Evolutionary conservation across 2,797 vertebrate genomes (phyloP).

Genomic region (Petrocephalus schoutedeni): DNA sequence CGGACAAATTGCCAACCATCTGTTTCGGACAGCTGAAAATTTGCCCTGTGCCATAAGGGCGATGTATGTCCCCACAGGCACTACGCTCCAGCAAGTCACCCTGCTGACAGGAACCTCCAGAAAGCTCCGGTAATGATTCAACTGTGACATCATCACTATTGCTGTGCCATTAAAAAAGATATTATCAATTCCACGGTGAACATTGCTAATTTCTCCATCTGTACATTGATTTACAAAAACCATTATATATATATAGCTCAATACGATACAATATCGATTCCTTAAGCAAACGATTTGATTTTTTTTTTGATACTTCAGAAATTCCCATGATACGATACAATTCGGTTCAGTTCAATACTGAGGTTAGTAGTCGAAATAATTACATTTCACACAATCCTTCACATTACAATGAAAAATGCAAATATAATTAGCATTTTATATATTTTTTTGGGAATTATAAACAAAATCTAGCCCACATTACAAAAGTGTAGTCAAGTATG

Average conservation of each 20-base stretch:
- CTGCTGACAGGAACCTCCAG: slow-evolving; percentile 33
- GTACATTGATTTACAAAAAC: slow-evolving; percentile 23
- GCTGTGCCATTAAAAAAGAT: slow-evolving; percentile 26
- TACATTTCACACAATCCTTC: too few relatives aligned
- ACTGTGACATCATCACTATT: neutral
- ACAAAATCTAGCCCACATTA: too few relatives aligned
- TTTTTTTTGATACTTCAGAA: too few relatives aligned
- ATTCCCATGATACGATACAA: too few relatives aligned
- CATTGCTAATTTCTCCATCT: slow-evolving; percentile 27
- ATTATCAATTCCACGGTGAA: slow-evolving; percentile 27
- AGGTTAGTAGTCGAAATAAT: too few relatives aligned
- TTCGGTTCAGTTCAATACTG: too few relatives aligned
- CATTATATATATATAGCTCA: neutral
- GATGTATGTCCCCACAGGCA: slow-evolving; percentile 69
- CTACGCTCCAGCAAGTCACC: neutral
- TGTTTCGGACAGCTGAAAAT: slow-evolving; percentile 63
- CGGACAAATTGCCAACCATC: slow-evolving; percentile 71
- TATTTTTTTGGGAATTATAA: too few relatives aligned
- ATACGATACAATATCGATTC: too few relatives aligned
- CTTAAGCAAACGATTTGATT: too few relatives aligned
- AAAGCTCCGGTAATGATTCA: neutral
- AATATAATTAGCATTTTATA: too few relatives aligned
- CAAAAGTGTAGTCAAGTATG: too few relatives aligned
- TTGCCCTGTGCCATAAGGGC: slow-evolving; percentile 53
- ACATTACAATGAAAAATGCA: too few relatives aligned